Conservation (phyloP, 2,888 invertebrate genomes). For the Latrodectus elegans region DNA sequence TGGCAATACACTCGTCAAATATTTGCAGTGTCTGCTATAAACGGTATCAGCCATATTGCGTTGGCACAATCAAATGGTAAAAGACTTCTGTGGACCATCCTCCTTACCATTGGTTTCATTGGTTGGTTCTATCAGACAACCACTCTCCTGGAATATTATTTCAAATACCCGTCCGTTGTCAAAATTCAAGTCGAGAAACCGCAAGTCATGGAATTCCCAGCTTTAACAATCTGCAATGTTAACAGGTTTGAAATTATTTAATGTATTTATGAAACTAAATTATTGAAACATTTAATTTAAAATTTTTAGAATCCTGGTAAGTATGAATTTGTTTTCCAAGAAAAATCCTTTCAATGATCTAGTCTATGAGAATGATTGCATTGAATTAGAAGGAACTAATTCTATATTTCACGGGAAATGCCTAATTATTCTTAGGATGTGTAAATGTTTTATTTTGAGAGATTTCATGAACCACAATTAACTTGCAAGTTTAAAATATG, state of each 20-base stretch:
- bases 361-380: no score
- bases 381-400: no score
- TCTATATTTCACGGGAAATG: no score
- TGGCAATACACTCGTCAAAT: constrained; percentile 46
- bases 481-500: no score
- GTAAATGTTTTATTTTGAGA: no score
- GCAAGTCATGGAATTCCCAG: constrained; percentile 42
- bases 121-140: constrained; percentile 66
- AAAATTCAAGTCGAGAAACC: constrained; percentile 58
- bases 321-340: no score
- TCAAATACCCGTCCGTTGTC: constrained; percentile 55
- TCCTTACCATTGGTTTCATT: constrained; percentile 29
- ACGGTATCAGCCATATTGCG: constrained; percentile 58
- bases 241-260: constrained; percentile 34
- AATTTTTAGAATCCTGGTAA: no score
- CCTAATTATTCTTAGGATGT: no score
- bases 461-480: no score
- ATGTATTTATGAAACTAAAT: no score
- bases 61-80: constrained; percentile 10
- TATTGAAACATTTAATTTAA: no score
- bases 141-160: constrained; percentile 44
- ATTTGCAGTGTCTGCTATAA: constrained; percentile 46
- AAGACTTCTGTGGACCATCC: constrained; percentile 23
- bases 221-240: constrained; percentile 56
- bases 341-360: no score